phyloP scores from a whole-genome alignment of 1,140 invertebrate species.

The Aphaenogaster rudis region DNA sequence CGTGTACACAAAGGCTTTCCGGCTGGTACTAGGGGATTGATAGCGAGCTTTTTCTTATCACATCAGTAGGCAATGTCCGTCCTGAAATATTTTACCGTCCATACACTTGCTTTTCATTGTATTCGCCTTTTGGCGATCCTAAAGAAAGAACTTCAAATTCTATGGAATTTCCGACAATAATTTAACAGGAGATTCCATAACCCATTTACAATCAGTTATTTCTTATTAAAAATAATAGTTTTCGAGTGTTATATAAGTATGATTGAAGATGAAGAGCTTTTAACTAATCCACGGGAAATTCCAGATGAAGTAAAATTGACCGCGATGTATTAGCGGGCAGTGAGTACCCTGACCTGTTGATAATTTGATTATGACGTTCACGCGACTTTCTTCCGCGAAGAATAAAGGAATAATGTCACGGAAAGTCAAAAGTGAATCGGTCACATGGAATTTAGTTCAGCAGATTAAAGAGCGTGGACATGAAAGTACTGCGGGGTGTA shows the following conservation, averaged over 20 bases:
- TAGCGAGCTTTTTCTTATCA: constrained; percentile 59
- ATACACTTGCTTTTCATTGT: background rate
- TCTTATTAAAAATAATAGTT: constrained; percentile 2
- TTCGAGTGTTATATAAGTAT: background rate
- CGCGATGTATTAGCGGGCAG: background rate
- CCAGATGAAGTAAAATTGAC: background rate
- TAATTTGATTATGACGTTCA: constrained; percentile 40
- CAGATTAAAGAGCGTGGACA: constrained; percentile 46
- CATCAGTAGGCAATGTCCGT: background rate
- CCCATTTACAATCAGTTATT: background rate
- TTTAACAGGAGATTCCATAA: background rate
- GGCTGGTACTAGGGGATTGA: constrained; percentile 16
- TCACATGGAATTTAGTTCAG: constrained; percentile 46
- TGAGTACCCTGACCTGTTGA: constrained; percentile 50
- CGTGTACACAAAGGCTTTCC: constrained; percentile 56
- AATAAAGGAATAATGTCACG: constrained; percentile 10
- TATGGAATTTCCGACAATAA: background rate
- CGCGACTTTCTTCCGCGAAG: constrained; percentile 23
- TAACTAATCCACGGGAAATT: background rate
- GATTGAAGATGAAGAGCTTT: constrained; percentile 13
- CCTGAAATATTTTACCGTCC: constrained; percentile 32
- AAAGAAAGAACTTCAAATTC: background rate
- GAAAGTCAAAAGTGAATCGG: constrained; percentile 41
- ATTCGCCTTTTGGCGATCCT: background rate
- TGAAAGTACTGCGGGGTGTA: constrained; percentile 21